Percentiles rank a stretch among this genome's conserved stretches.
Conservation (phyloP, 2,797 vertebrate species). For the Lutjanus argentimaculatus region DNA sequence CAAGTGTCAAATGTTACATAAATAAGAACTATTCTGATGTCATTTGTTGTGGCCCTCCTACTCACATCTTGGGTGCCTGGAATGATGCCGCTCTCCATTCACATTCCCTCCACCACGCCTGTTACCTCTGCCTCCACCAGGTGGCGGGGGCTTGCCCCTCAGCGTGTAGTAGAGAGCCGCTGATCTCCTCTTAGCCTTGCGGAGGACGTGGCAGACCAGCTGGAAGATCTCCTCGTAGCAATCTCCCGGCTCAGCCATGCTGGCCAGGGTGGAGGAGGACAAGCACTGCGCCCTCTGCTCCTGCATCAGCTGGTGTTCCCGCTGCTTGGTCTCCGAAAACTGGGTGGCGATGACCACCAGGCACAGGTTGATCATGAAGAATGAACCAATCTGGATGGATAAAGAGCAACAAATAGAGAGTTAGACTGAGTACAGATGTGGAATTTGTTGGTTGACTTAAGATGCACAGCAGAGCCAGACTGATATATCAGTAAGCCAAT, state of each 20-base stretch:
- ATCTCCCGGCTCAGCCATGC: slow-evolving; percentile 95
- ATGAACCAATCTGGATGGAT: slow-evolving; percentile 92
- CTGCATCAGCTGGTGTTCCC: slow-evolving; percentile 98
- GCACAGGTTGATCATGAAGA: slow-evolving; percentile 99
- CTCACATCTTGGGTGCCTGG: slow-evolving; percentile 74
- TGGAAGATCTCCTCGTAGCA: slow-evolving; percentile 99
- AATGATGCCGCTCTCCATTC: slow-evolving; percentile 75
- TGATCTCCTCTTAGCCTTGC: slow-evolving; percentile 94
- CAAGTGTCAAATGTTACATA: slow-evolving; percentile 32
- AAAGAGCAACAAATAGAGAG: not conserved
- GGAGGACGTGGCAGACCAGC: slow-evolving; percentile 94
- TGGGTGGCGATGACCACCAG: slow-evolving; percentile 98
- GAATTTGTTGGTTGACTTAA: not conserved
- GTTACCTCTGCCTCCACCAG: slow-evolving; percentile 71
- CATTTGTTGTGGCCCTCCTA: slow-evolving; percentile 13
- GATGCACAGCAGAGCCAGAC: not conserved
- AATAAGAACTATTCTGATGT: slow-evolving; percentile 12
- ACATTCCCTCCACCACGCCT: slow-evolving; percentile 61
- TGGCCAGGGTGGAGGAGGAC: slow-evolving; percentile 96
- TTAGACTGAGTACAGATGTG: not conserved
- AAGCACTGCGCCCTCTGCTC: slow-evolving; percentile 94
- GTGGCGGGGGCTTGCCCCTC: slow-evolving; percentile 82
- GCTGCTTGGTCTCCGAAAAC: slow-evolving; percentile 98
- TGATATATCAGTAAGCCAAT: no score
- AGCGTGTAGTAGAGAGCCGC: slow-evolving; percentile 93